Conservation (phyloP, 1,140 invertebrate species). For the Pemphigus obesinymphae region DNA sequence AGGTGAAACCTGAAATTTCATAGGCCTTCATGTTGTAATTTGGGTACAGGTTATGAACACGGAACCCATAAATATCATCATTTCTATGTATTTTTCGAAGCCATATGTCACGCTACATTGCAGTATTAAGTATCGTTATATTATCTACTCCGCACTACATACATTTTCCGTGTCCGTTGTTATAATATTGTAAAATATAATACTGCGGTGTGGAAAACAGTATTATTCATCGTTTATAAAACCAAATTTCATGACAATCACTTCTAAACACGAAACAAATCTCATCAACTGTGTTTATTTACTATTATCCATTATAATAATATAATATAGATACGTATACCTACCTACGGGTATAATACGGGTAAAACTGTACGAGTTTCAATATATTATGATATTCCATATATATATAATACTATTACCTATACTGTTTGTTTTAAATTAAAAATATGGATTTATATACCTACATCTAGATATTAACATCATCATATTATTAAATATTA, state of each 20-base stretch:
- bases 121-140: slow-evolving; percentile 9
- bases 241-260: background rate
- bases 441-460: too few relatives aligned
- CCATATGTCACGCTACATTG: slow-evolving; percentile 28
- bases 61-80: slow-evolving; percentile 18
- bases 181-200: background rate
- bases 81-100: background rate
- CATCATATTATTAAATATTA: too few relatives aligned
- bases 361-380: too few relatives aligned
- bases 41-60: background rate
- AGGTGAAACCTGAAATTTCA: background rate
- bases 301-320: background rate
- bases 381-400: too few relatives aligned
- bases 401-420: too few relatives aligned
- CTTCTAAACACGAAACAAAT: background rate
- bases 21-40: background rate
- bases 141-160: background rate
- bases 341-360: too few relatives aligned
- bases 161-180: background rate
- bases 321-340: background rate
- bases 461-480: too few relatives aligned
- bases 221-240: background rate
- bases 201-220: background rate
- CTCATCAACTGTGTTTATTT: background rate
- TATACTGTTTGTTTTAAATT: too few relatives aligned